Evolutionary conservation across 2,797 vertebrate species (phyloP).

Genomic region (Sebastes trivittatus): DNA sequence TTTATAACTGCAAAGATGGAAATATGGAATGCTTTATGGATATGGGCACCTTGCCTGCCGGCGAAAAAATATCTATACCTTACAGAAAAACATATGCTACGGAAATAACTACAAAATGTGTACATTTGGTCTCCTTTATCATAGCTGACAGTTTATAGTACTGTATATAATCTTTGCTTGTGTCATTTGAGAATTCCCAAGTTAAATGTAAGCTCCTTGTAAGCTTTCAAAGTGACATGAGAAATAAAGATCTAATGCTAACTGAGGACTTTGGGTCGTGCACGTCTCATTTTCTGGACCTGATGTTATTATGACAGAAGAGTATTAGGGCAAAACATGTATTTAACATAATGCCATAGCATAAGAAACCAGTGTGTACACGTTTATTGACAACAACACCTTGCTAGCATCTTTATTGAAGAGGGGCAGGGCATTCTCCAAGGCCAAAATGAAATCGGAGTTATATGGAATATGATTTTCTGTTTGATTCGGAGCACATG

Average conservation of each 20-base stretch:
- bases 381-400: neutral
- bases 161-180: slow-evolving; percentile 85
- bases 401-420: slow-evolving; percentile 29
- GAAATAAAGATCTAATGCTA: slow-evolving; percentile 85
- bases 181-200: slow-evolving; percentile 81
- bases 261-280: slow-evolving; percentile 29
- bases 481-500: neutral
- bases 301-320: neutral
- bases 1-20: slow-evolving; percentile 81
- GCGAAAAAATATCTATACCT: slow-evolving; percentile 76
- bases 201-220: slow-evolving; percentile 82
- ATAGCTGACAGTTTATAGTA: slow-evolving; percentile 84
- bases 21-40: slow-evolving; percentile 80
- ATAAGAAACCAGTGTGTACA: neutral
- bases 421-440: neutral
- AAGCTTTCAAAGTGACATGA: slow-evolving; percentile 84
- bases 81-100: slow-evolving; percentile 74
- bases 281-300: neutral
- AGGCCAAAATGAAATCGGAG: slow-evolving; percentile 4
- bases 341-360: neutral
- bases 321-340: neutral
- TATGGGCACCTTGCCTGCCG: slow-evolving; percentile 73
- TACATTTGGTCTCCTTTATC: slow-evolving; percentile 84
- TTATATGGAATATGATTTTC: neutral
- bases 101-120: slow-evolving; percentile 77